A percentile compares a stretch with the other conserved stretches of the same genome.
phyloP scores from a whole-genome alignment of 2,888 invertebrate genomes.

The Clusia tigrina region DNA sequence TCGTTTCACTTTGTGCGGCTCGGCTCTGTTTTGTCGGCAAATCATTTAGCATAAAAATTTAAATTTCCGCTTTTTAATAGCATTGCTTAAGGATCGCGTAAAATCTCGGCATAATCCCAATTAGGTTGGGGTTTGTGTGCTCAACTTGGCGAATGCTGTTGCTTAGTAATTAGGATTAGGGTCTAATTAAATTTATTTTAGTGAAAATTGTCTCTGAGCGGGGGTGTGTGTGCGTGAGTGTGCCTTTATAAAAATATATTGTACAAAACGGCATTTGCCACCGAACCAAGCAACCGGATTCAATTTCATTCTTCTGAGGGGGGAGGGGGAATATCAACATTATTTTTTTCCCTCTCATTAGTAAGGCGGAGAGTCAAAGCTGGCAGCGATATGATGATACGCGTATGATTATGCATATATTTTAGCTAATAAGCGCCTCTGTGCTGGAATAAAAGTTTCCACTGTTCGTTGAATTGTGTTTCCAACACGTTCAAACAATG shows the following conservation, averaged over 20 bases:
- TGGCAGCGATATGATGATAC: no score
- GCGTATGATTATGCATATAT: no score
- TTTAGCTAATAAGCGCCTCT: no score
- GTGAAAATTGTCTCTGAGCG: not conserved
- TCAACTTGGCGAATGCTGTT: not conserved
- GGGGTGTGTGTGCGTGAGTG: conserved; percentile 7
- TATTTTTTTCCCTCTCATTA: no score
- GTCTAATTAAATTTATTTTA: not conserved
- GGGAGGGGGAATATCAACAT: no score
- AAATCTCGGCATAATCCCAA: not conserved
- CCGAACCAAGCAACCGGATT: not conserved
- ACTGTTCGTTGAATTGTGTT: no score
- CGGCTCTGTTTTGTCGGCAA: conserved; percentile 50
- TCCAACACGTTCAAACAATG: no score
- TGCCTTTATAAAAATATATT: not conserved
- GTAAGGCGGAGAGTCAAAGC: no score
- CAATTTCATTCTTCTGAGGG: no score
- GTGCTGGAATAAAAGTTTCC: no score
- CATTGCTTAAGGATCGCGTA: not conserved
- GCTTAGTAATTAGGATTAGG: not conserved
- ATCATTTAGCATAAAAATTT: conserved; percentile 56
- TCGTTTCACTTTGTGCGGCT: no score
- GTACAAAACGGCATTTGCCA: not conserved
- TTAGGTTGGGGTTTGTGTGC: not conserved
- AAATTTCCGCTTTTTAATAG: conserved; percentile 51